These are phyloP conservation scores for Drosophila anomelani DNA, from an alignment of 2,888 invertebrate genomes.

Conservation along the genomic window DNA sequence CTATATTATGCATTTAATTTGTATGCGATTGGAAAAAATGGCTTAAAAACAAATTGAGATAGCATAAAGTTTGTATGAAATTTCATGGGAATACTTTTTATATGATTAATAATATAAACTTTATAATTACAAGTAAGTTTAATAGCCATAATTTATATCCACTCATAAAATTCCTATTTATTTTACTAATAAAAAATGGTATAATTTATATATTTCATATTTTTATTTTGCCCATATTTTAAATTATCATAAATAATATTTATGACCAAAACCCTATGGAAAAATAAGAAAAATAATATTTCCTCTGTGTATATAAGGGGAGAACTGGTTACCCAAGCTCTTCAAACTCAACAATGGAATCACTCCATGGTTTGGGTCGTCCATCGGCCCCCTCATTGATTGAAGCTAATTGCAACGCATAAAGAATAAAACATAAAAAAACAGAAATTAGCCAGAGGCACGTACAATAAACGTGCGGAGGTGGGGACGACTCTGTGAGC, in stretches of 20 bases:
- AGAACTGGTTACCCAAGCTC: constrained; percentile 13
- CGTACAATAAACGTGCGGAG: constrained; percentile 42
- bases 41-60: accelerated
- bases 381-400: constrained; percentile 65
- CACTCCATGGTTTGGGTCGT: constrained; percentile 57
- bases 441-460: constrained; percentile 35
- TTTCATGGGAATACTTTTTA: no score
- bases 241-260: background rate
- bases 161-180: background rate
- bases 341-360: constrained; percentile 38
- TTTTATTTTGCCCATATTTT: background rate
- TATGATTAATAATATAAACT: no score
- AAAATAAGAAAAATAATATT: background rate
- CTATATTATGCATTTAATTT: no score
- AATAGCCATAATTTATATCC: background rate
- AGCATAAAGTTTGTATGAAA: background rate
- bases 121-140: background rate
- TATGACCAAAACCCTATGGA: background rate
- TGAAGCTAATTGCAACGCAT: constrained; percentile 71
- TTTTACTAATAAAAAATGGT: background rate
- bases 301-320: background rate
- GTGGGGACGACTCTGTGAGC: background rate
- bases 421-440: constrained; percentile 32
- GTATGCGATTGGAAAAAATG: background rate
- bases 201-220: background rate